Base-by-base conservation (phyloP, 2,888 invertebrate genomes). In the Charanyca ferruginea region DNA sequence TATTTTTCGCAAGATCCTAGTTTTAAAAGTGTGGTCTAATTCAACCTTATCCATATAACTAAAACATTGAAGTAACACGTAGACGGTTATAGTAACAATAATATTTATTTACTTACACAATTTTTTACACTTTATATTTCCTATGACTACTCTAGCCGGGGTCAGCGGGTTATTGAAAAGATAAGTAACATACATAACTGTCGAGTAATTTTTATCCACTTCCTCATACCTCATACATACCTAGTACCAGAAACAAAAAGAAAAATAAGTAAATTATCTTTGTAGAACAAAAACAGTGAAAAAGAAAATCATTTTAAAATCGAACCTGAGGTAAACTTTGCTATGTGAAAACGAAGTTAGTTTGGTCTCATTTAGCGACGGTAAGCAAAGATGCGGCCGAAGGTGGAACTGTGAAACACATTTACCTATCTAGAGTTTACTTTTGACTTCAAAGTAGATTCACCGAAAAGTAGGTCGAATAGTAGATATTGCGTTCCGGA, bases 391-490 rank as follows among this genome's bases (percentile, higher is more conserved):
- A 61, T 20, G 58, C 54, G 38, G 18, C 49, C 64, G 38, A 54
- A 66, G 76, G 67, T 61, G 58, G 60, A 77, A 60, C 59, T 64
- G 67, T 61, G 58, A 57, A 77, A 60, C 62, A 73, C 41, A 73
- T 77, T 77, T 73, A 64, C 73, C 51, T 62, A 62, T 67, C 54
- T 54, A 42, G 44, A 78, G 44, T 73, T 78, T 73, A 44, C 58
- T 54, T 73, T 64, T 41, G 42, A 64, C 45, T 61, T 63, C 32
- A 73, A 77, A 78, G 58, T 51, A 64, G 47, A 58, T 66, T 58
- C 44, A 59, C 35, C 20, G n/a, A 45, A 67, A 78, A 54, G 54
- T 64, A 61, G 67, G 61, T 61, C 61, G 35, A 13, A 54, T 42
- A 45, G 20, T 16, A 25, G 48, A 55, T 3, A 61, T 64, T 68